phyloP scores from a whole-genome alignment of 2,113 vertebrate genomes.

The Herpailurus yagouaroundi region DNA sequence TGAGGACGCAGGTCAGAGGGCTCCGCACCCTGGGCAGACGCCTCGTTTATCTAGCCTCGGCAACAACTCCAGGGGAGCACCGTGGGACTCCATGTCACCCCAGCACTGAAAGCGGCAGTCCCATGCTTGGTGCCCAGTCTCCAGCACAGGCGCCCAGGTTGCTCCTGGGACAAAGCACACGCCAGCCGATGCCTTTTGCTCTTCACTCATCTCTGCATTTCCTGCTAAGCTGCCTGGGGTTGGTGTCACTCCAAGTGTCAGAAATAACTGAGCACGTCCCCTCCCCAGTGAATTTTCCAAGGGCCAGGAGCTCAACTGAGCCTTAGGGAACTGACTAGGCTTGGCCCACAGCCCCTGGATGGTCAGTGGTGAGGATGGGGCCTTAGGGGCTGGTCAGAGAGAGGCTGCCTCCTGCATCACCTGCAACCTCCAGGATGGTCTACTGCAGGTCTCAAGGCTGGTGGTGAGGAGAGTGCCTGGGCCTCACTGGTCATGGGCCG shows the following conservation, averaged over 20 bases:
- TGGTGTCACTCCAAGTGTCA: not conserved
- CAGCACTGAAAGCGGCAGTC: slow-evolving; percentile 69
- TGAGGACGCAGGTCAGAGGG: slow-evolving; percentile 94
- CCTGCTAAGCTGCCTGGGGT: not conserved
- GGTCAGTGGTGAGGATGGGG: not conserved
- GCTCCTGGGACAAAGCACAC: not conserved
- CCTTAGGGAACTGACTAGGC: not conserved
- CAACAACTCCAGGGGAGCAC: slow-evolving; percentile 89
- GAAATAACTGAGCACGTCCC: not conserved
- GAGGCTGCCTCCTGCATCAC: not conserved
- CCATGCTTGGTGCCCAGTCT: slow-evolving; percentile 54
- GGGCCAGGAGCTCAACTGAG: not conserved
- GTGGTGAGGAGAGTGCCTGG: not conserved
- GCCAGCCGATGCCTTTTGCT: not conserved
- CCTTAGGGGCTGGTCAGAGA: not conserved
- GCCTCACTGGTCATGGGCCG: fast-evolving
- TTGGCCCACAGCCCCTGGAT: not conserved
- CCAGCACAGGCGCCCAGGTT: not conserved
- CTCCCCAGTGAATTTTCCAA: not conserved
- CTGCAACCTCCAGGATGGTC: not conserved
- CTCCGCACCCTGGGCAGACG: slow-evolving; percentile 93
- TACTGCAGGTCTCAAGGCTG: not conserved
- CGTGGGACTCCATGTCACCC: slow-evolving; percentile 87
- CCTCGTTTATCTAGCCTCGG: slow-evolving; percentile 98
- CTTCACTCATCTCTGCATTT: not conserved